These are phyloP conservation scores for Paralvinella palmiformis DNA, from an alignment of 1,140 invertebrate species.

Conservation along the genomic window DNA sequence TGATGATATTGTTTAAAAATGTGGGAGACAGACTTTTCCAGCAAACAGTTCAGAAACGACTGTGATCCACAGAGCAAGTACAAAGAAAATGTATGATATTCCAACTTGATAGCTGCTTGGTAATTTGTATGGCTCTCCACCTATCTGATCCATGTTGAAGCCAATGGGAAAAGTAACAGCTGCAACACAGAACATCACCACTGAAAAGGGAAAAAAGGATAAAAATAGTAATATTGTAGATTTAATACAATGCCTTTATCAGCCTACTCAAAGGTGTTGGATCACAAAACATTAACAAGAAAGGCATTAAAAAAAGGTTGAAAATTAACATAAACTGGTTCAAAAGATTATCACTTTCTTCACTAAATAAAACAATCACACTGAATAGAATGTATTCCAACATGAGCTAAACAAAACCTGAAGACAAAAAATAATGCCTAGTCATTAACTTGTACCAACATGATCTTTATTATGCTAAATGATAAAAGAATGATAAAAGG, in stretches of 20 bases:
- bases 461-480: too few species aligned
- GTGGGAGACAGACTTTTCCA: constrained; percentile 93
- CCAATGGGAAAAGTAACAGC: constrained; percentile 94
- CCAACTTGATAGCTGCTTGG: constrained; percentile 93
- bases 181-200: constrained; percentile 91
- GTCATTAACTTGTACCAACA: too few species aligned
- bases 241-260: not conserved
- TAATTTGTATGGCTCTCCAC: constrained; percentile 88
- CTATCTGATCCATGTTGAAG: constrained; percentile 90
- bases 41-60: constrained; percentile 94
- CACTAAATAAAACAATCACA: too few species aligned
- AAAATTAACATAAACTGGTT: too few species aligned
- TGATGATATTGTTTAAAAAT: too few species aligned
- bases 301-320: too few species aligned
- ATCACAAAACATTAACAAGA: too few species aligned
- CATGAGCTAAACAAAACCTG: too few species aligned
- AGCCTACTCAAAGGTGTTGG: not conserved
- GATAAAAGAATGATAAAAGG: too few species aligned
- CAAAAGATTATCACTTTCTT: too few species aligned
- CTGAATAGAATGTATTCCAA: too few species aligned
- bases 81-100: constrained; percentile 91
- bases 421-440: too few species aligned
- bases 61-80: constrained; percentile 89
- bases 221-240: not conserved
- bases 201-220: constrained; percentile 59